phyloP scores from a whole-genome alignment of 2,888 invertebrate species.

The Cantharis nigra region DNA sequence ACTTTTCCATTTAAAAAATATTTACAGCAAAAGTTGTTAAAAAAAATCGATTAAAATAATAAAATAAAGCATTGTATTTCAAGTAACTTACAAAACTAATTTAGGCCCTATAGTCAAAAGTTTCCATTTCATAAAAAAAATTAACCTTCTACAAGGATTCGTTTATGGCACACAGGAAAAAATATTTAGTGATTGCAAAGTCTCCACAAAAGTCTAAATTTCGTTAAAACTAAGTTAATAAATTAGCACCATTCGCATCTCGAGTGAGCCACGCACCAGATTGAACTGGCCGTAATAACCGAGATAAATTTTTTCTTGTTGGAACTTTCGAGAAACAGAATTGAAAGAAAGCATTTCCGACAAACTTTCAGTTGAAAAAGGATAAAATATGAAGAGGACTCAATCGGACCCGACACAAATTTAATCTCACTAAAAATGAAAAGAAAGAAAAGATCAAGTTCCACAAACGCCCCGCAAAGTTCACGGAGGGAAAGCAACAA shows the following conservation, averaged over 20 bases:
- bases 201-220: neutral
- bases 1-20: neutral
- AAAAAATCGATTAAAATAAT: neutral
- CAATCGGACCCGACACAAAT: neutral
- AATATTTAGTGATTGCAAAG: neutral
- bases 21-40: neutral
- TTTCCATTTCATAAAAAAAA: neutral
- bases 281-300: neutral
- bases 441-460: neutral
- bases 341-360: neutral
- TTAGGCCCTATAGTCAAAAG: neutral
- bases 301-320: neutral
- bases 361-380: neutral
- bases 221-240: neutral
- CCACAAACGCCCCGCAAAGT: neutral
- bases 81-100: neutral
- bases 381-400: neutral
- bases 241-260: neutral
- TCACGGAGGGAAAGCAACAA: neutral
- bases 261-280: neutral
- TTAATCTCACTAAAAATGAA: conserved; percentile 23
- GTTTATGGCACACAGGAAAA: neutral
- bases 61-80: neutral
- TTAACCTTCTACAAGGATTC: neutral
- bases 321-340: neutral